Evolutionary conservation across 2,888 invertebrate genomes (phyloP).

Genomic region (Leptopterna dolabrata): DNA sequence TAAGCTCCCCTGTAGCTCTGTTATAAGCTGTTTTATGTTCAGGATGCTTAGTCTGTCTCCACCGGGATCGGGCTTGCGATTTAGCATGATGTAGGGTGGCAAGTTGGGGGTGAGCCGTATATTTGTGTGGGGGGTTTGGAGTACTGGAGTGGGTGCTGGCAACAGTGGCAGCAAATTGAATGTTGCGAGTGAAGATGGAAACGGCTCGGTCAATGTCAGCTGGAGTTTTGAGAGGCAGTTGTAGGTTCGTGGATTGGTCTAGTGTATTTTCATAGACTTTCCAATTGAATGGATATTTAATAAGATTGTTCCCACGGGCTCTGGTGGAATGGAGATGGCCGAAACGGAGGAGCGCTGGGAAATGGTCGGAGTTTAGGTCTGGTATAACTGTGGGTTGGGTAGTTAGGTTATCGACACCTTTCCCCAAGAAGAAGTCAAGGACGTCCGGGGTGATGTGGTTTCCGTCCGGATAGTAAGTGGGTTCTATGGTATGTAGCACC

Average conservation of each 20-base stretch:
- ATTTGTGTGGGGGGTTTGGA: not conserved
- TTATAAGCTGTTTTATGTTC: not conserved
- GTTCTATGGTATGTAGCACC: not conserved
- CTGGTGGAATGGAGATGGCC: not conserved
- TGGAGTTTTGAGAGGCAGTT: constrained; percentile 10
- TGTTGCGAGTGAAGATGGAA: not conserved
- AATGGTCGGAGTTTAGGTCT: constrained; percentile 13
- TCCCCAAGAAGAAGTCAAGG: not conserved
- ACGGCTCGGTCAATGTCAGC: not conserved
- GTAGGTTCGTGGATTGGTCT: not conserved
- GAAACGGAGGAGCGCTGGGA: not conserved
- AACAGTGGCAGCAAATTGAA: not conserved
- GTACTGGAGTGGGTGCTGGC: not conserved
- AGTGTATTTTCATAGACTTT: not conserved
- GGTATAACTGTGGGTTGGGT: not conserved
- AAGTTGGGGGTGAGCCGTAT: not conserved
- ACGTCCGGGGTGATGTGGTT: not conserved
- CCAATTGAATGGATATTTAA: constrained; percentile 29
- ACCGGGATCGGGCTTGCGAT: not conserved
- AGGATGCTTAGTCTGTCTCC: not conserved
- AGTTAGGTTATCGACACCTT: not conserved
- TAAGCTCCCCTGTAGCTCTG: not conserved
- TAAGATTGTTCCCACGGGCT: not conserved
- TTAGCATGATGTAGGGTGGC: not conserved
- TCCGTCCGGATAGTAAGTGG: constrained; percentile 8